Percentiles rank a stretch among this genome's conserved stretches.
Evolutionary conservation across 2,113 vertebrate species (phyloP).

Genomic region (Triplophysa dalaica): DNA sequence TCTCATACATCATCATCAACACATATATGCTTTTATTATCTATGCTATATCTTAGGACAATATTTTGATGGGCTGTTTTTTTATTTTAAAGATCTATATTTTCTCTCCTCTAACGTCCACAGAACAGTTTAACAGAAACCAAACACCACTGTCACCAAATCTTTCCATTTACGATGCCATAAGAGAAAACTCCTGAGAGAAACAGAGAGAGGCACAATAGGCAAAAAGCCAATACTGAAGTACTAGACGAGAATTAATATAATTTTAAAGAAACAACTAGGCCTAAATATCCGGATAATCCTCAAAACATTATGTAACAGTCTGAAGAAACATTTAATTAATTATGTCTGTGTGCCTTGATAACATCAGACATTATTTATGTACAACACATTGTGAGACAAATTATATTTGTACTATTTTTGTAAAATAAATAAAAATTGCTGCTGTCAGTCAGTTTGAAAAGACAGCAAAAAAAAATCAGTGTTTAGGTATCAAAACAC

Average conservation of each 20-base stretch:
- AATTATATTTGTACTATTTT: neutral
- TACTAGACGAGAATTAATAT: neutral
- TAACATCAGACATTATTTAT: neutral
- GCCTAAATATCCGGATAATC: neutral
- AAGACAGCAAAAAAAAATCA: neutral
- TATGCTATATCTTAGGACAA: neutral
- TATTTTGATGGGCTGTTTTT: neutral
- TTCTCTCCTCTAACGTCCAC: too few species aligned
- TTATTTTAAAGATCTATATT: neutral
- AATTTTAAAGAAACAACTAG: neutral
- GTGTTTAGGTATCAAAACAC: conserved; percentile 9
- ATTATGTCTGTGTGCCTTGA: neutral
- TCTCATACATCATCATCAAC: neutral
- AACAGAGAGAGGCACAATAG: conserved; percentile 44
- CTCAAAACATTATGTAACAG: neutral
- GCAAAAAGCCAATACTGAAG: conserved; percentile 15
- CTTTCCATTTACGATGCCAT: conserved; percentile 3
- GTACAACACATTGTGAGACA: neutral
- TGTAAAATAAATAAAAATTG: neutral
- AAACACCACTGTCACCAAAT: neutral
- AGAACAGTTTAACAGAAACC: too few species aligned
- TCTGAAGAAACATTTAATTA: neutral
- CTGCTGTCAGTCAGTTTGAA: conserved; percentile 3
- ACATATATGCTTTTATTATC: neutral
- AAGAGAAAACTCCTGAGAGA: conserved; percentile 46